Evolutionary conservation across 2,797 vertebrate species (phyloP).

Genomic region (Sebastes cheni): DNA sequence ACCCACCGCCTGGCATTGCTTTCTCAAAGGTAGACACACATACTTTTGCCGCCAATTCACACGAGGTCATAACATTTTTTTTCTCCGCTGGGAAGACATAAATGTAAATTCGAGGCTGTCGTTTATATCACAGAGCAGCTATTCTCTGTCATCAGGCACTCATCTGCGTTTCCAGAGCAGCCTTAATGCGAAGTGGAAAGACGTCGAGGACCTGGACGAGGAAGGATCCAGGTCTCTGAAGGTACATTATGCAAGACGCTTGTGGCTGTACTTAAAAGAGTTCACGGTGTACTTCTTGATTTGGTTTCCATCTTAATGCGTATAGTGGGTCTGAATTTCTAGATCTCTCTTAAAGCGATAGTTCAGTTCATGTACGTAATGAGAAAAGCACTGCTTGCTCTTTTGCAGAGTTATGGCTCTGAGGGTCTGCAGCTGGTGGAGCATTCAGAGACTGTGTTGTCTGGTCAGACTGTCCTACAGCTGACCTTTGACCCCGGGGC

Average conservation of each 20-base stretch:
- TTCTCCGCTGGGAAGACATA: background rate
- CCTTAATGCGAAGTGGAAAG: slow-evolving; percentile 88
- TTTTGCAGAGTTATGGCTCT: slow-evolving; percentile 88
- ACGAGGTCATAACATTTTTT: background rate
- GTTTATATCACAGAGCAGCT: background rate
- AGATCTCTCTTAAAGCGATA: too few species aligned
- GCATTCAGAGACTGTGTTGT: slow-evolving; percentile 89
- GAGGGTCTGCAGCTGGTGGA: slow-evolving; percentile 93
- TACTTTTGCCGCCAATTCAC: background rate
- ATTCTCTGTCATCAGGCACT: slow-evolving; percentile 82
- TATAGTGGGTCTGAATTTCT: too few species aligned
- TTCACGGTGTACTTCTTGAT: too few species aligned
- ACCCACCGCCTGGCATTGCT: slow-evolving; percentile 95
- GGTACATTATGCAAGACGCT: slow-evolving; percentile 34
- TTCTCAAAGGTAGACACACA: slow-evolving; percentile 89
- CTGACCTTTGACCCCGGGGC: slow-evolving; percentile 97
- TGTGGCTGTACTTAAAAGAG: too few species aligned
- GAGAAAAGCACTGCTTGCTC: background rate
- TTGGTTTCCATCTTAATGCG: too few species aligned
- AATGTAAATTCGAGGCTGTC: background rate
- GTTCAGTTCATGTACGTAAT: too few species aligned
- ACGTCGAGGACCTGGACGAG: slow-evolving; percentile 87
- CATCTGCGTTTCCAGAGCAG: slow-evolving; percentile 91
- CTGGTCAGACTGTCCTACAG: slow-evolving; percentile 92
- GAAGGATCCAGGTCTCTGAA: slow-evolving; percentile 48